A percentile compares a stretch with the other conserved stretches of the same genome.
Conservation (phyloP, 2,113 vertebrate species). For the Saccopteryx bilineata region DNA sequence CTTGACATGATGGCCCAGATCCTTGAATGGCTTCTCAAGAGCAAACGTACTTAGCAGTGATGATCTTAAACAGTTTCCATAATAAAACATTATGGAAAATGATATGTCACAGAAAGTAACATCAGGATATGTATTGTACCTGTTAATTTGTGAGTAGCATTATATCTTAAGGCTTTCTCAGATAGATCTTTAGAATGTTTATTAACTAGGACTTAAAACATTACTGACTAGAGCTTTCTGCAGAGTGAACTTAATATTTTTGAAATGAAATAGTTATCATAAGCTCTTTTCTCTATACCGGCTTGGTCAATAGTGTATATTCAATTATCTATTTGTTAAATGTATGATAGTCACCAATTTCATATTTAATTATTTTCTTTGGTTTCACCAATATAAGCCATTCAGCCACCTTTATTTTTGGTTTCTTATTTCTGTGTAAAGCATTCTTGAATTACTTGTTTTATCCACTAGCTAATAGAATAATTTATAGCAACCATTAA, state of each 20-base stretch:
- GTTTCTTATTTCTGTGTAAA: constrained; percentile 24
- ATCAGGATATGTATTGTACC: neutral
- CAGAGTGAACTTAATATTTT: constrained; percentile 37
- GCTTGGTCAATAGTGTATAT: neutral
- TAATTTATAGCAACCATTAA: constrained; percentile 42
- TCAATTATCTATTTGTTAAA: neutral
- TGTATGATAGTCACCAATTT: constrained; percentile 35
- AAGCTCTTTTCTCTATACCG: neutral
- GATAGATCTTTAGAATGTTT: constrained; percentile 16
- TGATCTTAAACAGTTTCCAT: neutral
- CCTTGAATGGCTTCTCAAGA: neutral
- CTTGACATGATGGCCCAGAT: neutral
- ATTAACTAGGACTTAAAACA: neutral
- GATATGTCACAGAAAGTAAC: neutral
- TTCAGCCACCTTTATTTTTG: constrained; percentile 13
- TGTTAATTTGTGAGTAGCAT: constrained; percentile 40
- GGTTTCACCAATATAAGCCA: constrained; percentile 9
- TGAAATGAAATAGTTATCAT: constrained; percentile 15
- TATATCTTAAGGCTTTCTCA: constrained; percentile 36
- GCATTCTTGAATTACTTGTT: constrained; percentile 56
- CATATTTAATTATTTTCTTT: constrained; percentile 50
- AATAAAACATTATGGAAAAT: neutral
- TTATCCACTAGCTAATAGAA: constrained; percentile 22
- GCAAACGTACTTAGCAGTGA: neutral
- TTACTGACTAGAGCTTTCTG: neutral